Percentiles rank a stretch among this genome's conserved stretches.
Conservation (phyloP, 2,113 vertebrate genomes). For the human region DNA sequence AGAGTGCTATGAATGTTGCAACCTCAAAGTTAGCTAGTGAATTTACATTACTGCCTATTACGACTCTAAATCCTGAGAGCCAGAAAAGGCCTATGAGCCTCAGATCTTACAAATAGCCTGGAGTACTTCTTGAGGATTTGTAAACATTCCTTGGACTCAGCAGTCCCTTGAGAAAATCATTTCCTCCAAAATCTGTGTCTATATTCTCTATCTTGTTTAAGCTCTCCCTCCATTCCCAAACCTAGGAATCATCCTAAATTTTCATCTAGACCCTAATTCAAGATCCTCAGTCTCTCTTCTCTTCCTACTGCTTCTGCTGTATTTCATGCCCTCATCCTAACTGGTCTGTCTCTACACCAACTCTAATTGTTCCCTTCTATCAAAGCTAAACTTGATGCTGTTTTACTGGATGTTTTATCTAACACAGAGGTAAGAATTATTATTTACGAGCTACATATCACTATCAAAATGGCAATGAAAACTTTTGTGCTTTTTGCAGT, state of each 20-base stretch:
- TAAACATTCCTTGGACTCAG: neutral
- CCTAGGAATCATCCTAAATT: neutral
- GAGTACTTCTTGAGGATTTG: neutral
- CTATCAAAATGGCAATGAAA: neutral
- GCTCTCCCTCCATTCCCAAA: neutral
- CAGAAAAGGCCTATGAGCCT: neutral
- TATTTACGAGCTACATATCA: neutral
- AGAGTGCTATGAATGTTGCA: neutral
- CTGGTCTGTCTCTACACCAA: neutral
- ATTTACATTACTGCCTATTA: neutral
- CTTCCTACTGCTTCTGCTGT: neutral
- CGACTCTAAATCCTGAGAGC: neutral
- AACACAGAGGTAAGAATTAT: neutral
- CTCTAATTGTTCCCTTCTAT: neutral
- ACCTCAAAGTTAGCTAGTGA: neutral
- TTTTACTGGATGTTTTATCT: neutral
- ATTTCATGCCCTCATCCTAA: neutral
- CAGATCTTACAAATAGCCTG: neutral
- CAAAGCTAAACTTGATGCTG: neutral
- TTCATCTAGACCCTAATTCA: neutral
- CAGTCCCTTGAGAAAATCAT: neutral
- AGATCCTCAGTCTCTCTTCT: neutral
- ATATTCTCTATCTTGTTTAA: neutral
- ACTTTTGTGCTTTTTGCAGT: neutral
- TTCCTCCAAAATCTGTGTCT: neutral